These are phyloP conservation scores for Pseudoatta argentina DNA, from an alignment of 1,140 invertebrate genomes.

Conservation along the genomic window DNA sequence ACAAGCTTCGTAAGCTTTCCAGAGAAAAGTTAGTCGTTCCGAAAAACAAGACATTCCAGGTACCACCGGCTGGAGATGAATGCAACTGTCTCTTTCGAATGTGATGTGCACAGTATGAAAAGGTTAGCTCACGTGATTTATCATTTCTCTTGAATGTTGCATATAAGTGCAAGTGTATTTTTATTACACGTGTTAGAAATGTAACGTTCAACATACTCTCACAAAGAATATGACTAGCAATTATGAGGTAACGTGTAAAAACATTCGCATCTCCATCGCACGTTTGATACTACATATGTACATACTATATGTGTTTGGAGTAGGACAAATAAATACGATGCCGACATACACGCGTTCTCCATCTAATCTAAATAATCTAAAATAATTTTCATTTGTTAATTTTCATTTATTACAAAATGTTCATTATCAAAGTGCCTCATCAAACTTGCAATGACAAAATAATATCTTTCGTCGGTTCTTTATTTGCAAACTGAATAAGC, in stretches of 20 bases:
- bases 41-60: conserved; percentile 90
- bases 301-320: too few species aligned
- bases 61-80: not conserved
- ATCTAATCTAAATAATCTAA: too few species aligned
- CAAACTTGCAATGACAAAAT: too few species aligned
- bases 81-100: conserved; percentile 1
- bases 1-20: conserved; percentile 87
- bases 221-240: not conserved
- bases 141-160: conserved; percentile 13
- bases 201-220: conserved; percentile 40
- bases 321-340: too few species aligned
- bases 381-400: too few species aligned
- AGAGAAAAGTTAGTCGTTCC: conserved; percentile 90
- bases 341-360: too few species aligned
- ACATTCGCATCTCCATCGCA: not conserved
- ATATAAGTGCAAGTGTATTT: not conserved
- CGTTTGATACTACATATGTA: too few species aligned
- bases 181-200: not conserved
- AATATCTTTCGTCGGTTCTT: too few species aligned
- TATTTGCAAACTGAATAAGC: too few species aligned
- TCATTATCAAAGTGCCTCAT: too few species aligned
- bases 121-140: not conserved
- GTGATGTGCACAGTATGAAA: not conserved
- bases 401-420: too few species aligned
- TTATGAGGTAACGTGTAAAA: not conserved